Percentiles rank a stretch among this genome's conserved stretches.
Conservation (phyloP, 2,888 invertebrate genomes). For the Corythucha ciliata region DNA sequence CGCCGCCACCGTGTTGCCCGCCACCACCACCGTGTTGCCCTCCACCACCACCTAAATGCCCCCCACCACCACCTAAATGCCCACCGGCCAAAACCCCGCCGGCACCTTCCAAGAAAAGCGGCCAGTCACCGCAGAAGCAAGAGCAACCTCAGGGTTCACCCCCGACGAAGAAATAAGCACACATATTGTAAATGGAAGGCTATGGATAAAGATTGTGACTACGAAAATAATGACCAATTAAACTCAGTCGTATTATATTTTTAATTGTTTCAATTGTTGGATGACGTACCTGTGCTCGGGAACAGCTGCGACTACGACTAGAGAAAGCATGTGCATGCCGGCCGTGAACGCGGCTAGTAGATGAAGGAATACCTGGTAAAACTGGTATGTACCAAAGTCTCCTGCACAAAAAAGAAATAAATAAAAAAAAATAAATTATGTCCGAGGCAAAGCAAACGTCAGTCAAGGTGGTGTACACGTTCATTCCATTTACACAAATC, state of each 20-base stretch:
- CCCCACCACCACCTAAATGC: conserved; percentile 5
- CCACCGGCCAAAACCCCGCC: conserved; percentile 9
- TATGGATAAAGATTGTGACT: conserved; percentile 1
- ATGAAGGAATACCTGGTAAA: conserved; percentile 66
- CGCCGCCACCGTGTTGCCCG: conserved; percentile 1
- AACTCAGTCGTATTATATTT: too few relatives aligned
- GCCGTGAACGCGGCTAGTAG: conserved; percentile 67
- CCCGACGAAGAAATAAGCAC: too few relatives aligned
- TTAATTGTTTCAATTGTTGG: neutral
- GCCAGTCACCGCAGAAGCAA: too few relatives aligned
- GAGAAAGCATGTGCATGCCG: conserved; percentile 70
- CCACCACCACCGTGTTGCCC: conserved; percentile 13
- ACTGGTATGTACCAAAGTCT: conserved; percentile 74
- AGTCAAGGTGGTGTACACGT: too few relatives aligned
- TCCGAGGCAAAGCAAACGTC: too few relatives aligned
- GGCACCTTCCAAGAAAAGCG: neutral
- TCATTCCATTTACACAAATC: too few relatives aligned
- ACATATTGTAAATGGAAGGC: neutral
- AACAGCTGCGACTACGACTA: conserved; percentile 70
- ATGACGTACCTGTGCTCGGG: conserved; percentile 53
- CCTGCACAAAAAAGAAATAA: conserved; percentile 50
- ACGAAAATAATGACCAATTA: neutral
- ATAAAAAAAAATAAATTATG: too few relatives aligned
- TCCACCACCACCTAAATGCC: conserved; percentile 7
- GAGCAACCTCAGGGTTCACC: too few relatives aligned